Evolutionary conservation across 2,797 vertebrate species (phyloP).

Genomic region (Calcarius lapponicus): DNA sequence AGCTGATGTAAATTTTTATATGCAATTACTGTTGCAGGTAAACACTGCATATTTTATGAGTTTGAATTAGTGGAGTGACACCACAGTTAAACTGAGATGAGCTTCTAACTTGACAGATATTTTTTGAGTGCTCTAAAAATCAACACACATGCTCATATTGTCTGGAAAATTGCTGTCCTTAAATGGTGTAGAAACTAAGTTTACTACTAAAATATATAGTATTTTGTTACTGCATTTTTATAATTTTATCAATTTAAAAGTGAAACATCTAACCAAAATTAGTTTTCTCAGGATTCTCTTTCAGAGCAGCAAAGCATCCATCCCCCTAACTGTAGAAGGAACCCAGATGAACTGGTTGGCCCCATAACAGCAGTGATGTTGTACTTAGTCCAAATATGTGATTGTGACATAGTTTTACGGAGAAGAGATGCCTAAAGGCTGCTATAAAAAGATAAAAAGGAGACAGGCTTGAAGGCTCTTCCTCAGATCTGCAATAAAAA

Average conservation of each 20-base stretch:
- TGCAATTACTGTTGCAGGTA: not conserved
- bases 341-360: not conserved
- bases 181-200: not conserved
- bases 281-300: not conserved
- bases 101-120: not conserved
- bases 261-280: not conserved
- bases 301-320: not conserved
- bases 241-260: not conserved
- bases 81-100: not conserved
- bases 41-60: slow-evolving; percentile 34
- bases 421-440: not conserved
- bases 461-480: not conserved
- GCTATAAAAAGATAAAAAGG: not conserved
- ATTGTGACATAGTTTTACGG: not conserved
- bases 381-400: not conserved
- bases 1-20: not conserved
- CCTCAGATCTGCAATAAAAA: not conserved
- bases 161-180: not conserved
- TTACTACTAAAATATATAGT: not conserved
- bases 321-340: not conserved
- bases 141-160: not conserved
- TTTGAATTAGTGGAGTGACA: slow-evolving; percentile 2
- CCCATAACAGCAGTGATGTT: not conserved
- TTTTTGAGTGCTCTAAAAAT: not conserved
- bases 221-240: not conserved